Evolutionary conservation across 2,113 vertebrate genomes (phyloP).

Genomic region (Parus major): DNA sequence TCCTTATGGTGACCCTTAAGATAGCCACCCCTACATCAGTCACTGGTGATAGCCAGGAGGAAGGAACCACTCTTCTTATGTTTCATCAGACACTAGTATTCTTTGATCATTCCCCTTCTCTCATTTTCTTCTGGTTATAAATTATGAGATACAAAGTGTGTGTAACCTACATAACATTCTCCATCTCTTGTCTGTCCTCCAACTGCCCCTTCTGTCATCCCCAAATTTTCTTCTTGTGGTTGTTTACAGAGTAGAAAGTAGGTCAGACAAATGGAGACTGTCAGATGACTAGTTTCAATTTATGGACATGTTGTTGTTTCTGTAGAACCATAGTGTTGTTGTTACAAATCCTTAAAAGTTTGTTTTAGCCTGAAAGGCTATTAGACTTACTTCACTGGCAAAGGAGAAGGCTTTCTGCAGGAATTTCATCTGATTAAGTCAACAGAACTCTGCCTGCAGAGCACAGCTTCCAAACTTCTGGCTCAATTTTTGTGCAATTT

Average conservation of each 20-base stretch:
- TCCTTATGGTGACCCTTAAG: neutral
- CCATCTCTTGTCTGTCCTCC: neutral
- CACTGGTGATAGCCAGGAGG: neutral
- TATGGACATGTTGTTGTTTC: neutral
- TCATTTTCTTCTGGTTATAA: neutral
- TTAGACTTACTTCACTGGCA: constrained; percentile 4
- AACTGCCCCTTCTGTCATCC: neutral
- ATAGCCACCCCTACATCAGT: neutral
- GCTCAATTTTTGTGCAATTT: neutral
- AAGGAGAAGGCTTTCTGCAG: constrained; percentile 17
- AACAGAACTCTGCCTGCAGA: neutral
- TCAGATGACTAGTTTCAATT: constrained; percentile 4
- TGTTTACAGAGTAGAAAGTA: constrained; percentile 7
- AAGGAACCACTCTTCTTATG: neutral
- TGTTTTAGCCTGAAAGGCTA: constrained; percentile 35
- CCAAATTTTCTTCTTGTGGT: neutral
- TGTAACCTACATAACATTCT: neutral
- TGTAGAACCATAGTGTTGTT: neutral
- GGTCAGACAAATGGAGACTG: constrained; percentile 7
- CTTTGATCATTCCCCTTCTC: neutral
- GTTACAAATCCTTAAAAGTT: constrained; percentile 41
- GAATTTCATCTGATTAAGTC: constrained; percentile 29
- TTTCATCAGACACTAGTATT: neutral
- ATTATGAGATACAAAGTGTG: neutral
- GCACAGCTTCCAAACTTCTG: neutral